Base-by-base conservation (phyloP, 1,140 invertebrate genomes). In the Orchesella cincta region DNA sequence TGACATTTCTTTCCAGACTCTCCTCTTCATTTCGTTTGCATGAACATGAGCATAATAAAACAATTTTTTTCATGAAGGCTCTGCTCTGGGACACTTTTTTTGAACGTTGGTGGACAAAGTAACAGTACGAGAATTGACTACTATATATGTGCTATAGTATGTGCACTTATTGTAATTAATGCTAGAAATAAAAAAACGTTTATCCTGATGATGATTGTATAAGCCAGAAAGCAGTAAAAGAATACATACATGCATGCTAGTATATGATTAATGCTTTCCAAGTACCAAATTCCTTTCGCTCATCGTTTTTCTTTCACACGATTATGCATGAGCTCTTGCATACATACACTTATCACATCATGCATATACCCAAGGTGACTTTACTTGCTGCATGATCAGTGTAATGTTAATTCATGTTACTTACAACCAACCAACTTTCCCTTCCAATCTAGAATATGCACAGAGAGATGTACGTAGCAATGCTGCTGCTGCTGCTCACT, bases 151-250 rank as follows among this genome's bases (percentile, higher is more conserved):
- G 8, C 8, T 20, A 12, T 46, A 20, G 8, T 8, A 8, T 46
- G 52, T 23, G 12, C 52, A 57, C 52, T 57, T 57, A 57, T 57
- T 57, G 52, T 57, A 57, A 57, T 57, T 57, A 57, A 57, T 26
- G 5, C 52, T 57, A 57, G 23, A 57, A 57, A 57, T 57, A 57
- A 18, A 23, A 3, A 57, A 3, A 57, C 52, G 23, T 14, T 57
- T 57, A 8, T 3, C 52, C 12, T 57, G 23, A 57, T 57, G 3
- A 57, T 57, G 12, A 57, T 23, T n/a, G 8, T 26, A 57, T 23
- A 26, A n/a, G 14, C 52, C 8, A 14, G 23, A 12, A 12, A 46
- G 8, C 8, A 8, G 39, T 46, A 46, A 12, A 46, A 46, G 8
- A 8, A 46, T 46, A 8, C 39, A 46, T 57, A 57, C 52, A 14